Conservation (phyloP, 1,140 invertebrate species). For the Bombus breviceps region DNA sequence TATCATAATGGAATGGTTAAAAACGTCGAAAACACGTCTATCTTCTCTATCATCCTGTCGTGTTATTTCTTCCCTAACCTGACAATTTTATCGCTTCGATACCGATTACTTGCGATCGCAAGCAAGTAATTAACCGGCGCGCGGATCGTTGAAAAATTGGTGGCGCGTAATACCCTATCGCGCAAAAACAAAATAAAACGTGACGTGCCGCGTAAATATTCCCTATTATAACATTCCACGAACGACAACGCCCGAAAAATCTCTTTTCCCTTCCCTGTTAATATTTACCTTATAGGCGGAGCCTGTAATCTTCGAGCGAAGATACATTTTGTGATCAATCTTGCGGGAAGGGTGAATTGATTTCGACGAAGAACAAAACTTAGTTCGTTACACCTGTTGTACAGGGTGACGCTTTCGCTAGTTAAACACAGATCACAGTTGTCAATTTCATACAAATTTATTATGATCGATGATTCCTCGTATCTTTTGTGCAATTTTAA, state of each 20-base stretch:
- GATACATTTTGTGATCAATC: not conserved
- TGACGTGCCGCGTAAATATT: conserved; percentile 10
- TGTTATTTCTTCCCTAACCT: not conserved
- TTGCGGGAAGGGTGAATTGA: not conserved
- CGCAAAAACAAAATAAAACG: not conserved
- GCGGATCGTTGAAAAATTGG: not conserved
- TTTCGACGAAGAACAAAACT: too few species aligned
- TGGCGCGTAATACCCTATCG: too few species aligned
- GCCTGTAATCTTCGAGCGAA: conserved; percentile 17
- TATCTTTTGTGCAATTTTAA: too few species aligned
- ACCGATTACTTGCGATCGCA: not conserved
- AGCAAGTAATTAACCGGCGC: not conserved
- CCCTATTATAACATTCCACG: not conserved
- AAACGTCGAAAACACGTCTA: not conserved
- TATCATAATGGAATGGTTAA: not conserved
- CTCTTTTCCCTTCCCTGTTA: not conserved
- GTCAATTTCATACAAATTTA: too few species aligned
- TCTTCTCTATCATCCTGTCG: not conserved
- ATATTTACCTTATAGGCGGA: not conserved
- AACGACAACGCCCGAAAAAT: not conserved
- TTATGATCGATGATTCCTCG: too few species aligned
- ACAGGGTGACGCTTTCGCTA: too few species aligned
- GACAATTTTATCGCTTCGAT: not conserved
- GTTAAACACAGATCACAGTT: too few species aligned
- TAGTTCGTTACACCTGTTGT: too few species aligned